phyloP scores from a whole-genome alignment of 2,113 vertebrate genomes.

The Engystomops pustulosus region DNA sequence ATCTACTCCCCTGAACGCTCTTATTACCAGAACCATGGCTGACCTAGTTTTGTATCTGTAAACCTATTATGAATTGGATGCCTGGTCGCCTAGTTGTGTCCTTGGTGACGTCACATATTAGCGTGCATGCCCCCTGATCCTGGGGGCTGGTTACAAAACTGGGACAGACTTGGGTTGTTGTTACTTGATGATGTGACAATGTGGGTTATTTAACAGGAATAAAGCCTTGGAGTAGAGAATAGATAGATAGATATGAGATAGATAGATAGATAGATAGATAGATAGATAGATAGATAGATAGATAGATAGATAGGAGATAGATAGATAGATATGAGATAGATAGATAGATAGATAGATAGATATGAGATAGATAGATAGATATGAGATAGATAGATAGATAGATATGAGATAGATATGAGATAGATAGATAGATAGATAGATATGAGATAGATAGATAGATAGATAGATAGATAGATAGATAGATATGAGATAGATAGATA shows the following conservation, averaged over 20 bases:
- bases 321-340: not conserved
- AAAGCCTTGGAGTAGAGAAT: no score
- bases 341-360: not conserved
- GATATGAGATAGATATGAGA: not conserved
- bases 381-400: not conserved
- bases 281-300: conserved; percentile 10
- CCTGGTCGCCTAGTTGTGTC: no score
- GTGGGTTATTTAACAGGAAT: no score
- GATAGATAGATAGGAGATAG: conserved; percentile 1
- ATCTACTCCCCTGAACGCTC: no score
- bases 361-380: not conserved
- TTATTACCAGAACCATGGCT: no score
- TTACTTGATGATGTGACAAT: no score
- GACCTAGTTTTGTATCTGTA: no score
- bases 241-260: conserved; percentile 8
- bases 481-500: not conserved
- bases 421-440: not conserved
- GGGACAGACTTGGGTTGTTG: no score
- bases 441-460: not conserved
- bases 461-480: not conserved
- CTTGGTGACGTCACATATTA: no score
- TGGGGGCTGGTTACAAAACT: no score
- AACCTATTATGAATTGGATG: no score
- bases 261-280: conserved; percentile 14
- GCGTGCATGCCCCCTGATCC: no score